These are phyloP conservation scores for Machaerirhynchus nigripectus DNA, from an alignment of 2,113 vertebrate species.

Conservation along the genomic window DNA sequence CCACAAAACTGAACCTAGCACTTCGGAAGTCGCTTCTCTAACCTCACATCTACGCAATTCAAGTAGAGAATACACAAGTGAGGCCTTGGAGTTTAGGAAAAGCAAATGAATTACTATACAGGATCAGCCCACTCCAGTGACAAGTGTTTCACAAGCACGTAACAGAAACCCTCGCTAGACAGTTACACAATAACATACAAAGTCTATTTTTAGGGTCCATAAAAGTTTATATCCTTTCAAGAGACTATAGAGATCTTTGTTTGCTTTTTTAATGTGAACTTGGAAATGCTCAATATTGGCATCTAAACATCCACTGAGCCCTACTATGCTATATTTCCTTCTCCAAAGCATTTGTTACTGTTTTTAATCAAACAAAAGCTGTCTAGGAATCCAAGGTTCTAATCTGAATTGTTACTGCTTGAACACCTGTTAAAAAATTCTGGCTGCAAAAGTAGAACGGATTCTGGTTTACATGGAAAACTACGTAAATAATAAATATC, in stretches of 20 bases:
- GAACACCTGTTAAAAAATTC: background rate
- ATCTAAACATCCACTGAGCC: background rate
- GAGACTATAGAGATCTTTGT: background rate
- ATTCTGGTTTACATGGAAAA: background rate
- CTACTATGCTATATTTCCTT: background rate
- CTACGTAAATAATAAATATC: background rate
- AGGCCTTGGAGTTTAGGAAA: background rate
- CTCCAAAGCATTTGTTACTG: background rate
- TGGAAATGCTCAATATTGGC: background rate
- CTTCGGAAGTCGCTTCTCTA: background rate
- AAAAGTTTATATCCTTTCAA: background rate
- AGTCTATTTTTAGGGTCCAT: background rate
- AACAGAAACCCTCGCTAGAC: background rate
- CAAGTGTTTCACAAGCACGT: background rate
- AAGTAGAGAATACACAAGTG: background rate
- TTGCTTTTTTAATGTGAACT: background rate
- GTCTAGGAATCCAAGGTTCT: background rate
- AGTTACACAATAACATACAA: background rate
- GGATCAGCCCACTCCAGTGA: background rate
- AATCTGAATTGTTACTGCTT: background rate
- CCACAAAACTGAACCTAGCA: background rate
- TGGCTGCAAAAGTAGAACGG: background rate
- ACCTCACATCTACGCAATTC: background rate
- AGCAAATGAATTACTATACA: background rate
- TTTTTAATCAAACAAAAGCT: slow-evolving; percentile 11